These are phyloP conservation scores for Diceros bicornis DNA, from an alignment of 2,797 vertebrate genomes.

Conservation along the genomic window DNA sequence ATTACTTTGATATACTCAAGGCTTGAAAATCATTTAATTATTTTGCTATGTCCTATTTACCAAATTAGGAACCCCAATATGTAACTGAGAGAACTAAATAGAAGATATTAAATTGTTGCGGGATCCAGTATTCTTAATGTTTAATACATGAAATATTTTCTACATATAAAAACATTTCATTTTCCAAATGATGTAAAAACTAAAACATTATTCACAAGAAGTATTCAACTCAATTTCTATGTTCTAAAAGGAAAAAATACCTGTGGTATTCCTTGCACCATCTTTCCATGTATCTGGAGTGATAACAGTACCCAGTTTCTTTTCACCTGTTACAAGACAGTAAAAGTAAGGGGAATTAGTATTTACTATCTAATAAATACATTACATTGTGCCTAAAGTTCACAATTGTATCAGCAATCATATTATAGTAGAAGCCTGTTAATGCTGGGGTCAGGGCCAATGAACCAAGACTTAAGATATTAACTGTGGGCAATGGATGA, in stretches of 20 bases:
- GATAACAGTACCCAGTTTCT: conserved; percentile 98
- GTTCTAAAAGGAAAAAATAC: conserved; percentile 86
- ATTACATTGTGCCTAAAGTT: background rate
- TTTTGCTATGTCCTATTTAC: conserved; percentile 10
- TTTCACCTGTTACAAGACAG: conserved; percentile 92
- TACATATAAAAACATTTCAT: background rate
- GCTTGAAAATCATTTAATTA: conserved; percentile 49
- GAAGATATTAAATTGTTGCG: conserved; percentile 21
- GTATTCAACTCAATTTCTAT: background rate
- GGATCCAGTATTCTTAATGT: background rate
- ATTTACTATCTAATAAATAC: conserved; percentile 25
- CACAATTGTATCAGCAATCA: background rate
- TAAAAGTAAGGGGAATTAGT: background rate
- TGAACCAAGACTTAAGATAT: conserved; percentile 1
- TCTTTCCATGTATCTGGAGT: conserved; percentile 99
- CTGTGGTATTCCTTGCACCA: conserved; percentile 98
- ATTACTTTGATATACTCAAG: background rate
- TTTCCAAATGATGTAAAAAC: conserved; percentile 38
- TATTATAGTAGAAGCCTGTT: background rate
- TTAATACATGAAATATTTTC: background rate
- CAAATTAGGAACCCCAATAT: background rate
- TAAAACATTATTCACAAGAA: conserved; percentile 37
- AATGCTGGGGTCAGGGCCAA: background rate
- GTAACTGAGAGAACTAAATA: conserved; percentile 46
- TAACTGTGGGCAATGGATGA: conserved; percentile 3